These are phyloP conservation scores for Gymnarchus niloticus DNA, from an alignment of 2,113 vertebrate genomes.

Conservation along the genomic window DNA sequence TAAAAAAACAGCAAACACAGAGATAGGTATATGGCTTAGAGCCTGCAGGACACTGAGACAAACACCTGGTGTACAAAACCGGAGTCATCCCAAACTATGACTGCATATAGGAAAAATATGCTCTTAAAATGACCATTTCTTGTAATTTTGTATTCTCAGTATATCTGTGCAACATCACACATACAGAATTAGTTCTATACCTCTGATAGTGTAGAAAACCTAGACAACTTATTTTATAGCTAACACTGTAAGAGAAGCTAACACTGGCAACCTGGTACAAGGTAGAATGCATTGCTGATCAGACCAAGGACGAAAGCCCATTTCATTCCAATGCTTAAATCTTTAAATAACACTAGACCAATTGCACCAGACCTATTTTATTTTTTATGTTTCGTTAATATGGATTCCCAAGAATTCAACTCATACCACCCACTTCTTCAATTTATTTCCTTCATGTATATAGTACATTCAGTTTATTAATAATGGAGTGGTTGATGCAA, in stretches of 20 bases:
- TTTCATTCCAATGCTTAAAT: neutral
- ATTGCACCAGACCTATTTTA: neutral
- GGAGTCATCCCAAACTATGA: neutral
- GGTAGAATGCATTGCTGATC: neutral
- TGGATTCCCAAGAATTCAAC: neutral
- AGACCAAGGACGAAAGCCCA: neutral
- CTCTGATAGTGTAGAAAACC: neutral
- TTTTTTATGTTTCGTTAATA: neutral
- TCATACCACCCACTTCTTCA: neutral
- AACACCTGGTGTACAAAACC: neutral
- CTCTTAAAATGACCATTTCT: neutral
- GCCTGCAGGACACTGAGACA: neutral
- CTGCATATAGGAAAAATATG: neutral
- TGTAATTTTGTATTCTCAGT: neutral
- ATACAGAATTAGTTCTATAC: neutral
- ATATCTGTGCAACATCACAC: neutral
- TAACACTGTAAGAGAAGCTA: neutral
- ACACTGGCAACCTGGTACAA: neutral
- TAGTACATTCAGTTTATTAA: neutral
- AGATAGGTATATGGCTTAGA: neutral
- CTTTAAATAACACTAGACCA: neutral
- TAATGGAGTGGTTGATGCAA: neutral
- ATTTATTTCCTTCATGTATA: neutral
- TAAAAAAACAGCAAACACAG: neutral
- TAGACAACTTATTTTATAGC: neutral